Evolutionary conservation across 2,113 vertebrate species (phyloP).

Genomic region (Pterocles orientalis): DNA sequence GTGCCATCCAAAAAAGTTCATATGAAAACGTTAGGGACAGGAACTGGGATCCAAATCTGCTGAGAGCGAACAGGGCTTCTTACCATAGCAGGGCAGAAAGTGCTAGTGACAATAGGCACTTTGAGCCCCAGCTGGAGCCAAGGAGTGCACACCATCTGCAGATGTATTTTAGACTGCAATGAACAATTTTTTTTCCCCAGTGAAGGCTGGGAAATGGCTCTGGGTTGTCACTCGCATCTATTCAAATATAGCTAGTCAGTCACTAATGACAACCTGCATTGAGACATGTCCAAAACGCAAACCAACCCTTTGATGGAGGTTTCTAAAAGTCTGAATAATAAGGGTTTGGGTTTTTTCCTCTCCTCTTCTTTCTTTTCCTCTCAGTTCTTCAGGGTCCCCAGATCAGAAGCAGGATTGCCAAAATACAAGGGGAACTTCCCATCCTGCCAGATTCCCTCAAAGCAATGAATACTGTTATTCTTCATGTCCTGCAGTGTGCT

Average conservation of each 20-base stretch:
- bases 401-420: constrained; percentile 23
- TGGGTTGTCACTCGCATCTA: constrained; percentile 38
- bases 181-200: background rate
- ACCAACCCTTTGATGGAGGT: constrained; percentile 27
- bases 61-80: background rate
- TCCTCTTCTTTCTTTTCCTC: constrained; percentile 27
- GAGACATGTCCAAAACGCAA: constrained; percentile 44
- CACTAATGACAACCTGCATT: constrained; percentile 55
- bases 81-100: background rate
- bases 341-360: background rate
- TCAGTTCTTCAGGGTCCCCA: constrained; percentile 3
- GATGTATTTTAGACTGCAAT: constrained; percentile 26
- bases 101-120: background rate
- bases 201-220: constrained; percentile 39
- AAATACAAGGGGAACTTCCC: background rate
- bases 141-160: constrained; percentile 48
- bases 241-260: constrained; percentile 55
- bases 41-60: background rate
- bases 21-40: background rate
- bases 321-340: constrained; percentile 40
- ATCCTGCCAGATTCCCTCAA: constrained; percentile 37
- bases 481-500: background rate
- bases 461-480: constrained; percentile 28
- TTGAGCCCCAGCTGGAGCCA: background rate
- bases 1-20: background rate